Conservation (phyloP, 2,888 invertebrate species). For the Troides oblongomaculatus region DNA sequence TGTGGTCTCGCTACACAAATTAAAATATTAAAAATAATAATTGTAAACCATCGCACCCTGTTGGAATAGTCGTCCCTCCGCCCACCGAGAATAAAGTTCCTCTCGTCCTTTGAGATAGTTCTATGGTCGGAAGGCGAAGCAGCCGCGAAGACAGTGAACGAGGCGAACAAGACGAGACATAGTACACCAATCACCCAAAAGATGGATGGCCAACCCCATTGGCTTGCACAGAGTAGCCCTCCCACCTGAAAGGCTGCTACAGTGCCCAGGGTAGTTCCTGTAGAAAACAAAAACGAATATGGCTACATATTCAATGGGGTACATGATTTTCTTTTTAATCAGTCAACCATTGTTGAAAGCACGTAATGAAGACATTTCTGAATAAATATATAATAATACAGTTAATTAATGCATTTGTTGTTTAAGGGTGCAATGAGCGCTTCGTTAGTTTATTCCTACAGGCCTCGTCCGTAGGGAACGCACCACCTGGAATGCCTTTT, state of each 20-base stretch:
- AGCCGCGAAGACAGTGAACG: slow-evolving; percentile 68
- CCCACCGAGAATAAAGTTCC: slow-evolving; percentile 58
- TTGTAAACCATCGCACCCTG: slow-evolving; percentile 36
- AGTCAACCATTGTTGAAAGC: too few relatives aligned
- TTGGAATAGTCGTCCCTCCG: slow-evolving; percentile 36
- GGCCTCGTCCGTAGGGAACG: too few relatives aligned
- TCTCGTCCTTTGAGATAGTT: slow-evolving; percentile 70
- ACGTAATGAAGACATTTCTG: too few relatives aligned
- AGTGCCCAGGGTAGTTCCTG: slow-evolving; percentile 83
- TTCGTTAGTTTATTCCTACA: too few relatives aligned
- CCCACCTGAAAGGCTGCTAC: slow-evolving; percentile 82
- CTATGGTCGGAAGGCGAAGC: slow-evolving; percentile 69
- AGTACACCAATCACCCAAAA: slow-evolving; percentile 81
- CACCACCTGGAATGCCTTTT: too few relatives aligned
- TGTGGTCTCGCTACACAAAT: too few relatives aligned
- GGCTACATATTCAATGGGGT: too few relatives aligned
- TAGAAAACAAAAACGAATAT: background rate
- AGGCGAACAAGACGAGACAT: slow-evolving; percentile 69
- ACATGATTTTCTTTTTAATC: too few relatives aligned
- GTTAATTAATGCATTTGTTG: too few relatives aligned
- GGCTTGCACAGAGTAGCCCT: slow-evolving; percentile 79
- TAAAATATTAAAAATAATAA: too few relatives aligned
- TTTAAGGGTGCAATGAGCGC: too few relatives aligned
- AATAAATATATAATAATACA: too few relatives aligned
- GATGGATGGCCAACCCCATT: slow-evolving; percentile 82